A percentile compares a stretch with the other conserved stretches of the same genome.
Conservation (phyloP, 2,888 invertebrate species). For the Meandrusa payeni region DNA sequence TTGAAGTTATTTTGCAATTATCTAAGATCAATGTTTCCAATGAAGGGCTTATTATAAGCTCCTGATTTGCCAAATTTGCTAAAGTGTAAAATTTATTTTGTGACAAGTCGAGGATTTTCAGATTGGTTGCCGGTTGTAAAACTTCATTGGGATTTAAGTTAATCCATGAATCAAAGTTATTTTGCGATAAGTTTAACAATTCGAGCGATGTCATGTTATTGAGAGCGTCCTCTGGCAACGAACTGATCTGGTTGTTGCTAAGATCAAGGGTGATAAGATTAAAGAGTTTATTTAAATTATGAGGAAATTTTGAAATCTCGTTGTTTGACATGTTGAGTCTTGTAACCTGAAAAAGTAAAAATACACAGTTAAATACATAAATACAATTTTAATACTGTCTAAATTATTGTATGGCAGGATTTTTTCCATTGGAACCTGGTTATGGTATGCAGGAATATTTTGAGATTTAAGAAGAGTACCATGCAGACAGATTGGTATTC, state of each 20-base stretch:
- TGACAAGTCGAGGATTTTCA: constrained; percentile 83
- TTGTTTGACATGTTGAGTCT: constrained; percentile 85
- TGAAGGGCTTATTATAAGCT: constrained; percentile 79
- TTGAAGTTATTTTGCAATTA: constrained; percentile 80
- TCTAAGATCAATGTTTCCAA: constrained; percentile 82
- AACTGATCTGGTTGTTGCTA: constrained; percentile 75
- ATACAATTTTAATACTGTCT: no score
- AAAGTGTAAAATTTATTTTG: constrained; percentile 81
- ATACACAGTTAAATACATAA: no score
- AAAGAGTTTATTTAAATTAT: constrained; percentile 44
- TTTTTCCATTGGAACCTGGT: no score
- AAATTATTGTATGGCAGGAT: no score
- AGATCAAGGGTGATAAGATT: constrained; percentile 56
- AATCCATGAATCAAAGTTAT: constrained; percentile 81
- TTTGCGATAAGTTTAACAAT: constrained; percentile 82
- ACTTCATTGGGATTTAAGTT: constrained; percentile 78
- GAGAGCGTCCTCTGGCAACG: constrained; percentile 69
- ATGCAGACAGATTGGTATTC: no score
- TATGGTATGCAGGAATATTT: no score
- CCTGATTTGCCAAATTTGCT: constrained; percentile 65
- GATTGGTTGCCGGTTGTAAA: constrained; percentile 64
- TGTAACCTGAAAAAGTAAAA: constrained; percentile 83
- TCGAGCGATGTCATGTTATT: constrained; percentile 78
- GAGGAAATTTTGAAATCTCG: constrained; percentile 78
- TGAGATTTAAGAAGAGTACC: no score